These are phyloP conservation scores for Mustela lutreola DNA, from an alignment of 2,113 vertebrate genomes.

Conservation along the genomic window DNA sequence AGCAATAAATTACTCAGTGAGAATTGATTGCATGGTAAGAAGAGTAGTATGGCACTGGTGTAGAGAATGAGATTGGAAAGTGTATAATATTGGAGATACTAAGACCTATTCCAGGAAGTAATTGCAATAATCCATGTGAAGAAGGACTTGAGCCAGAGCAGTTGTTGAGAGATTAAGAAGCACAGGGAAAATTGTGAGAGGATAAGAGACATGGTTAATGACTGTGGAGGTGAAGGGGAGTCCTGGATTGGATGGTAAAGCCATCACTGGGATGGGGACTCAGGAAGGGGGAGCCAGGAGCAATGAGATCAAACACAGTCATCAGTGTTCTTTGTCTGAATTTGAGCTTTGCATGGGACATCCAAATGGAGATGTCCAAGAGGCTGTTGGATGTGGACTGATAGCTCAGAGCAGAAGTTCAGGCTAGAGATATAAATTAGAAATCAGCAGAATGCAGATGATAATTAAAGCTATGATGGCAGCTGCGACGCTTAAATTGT, in stretches of 20 bases:
- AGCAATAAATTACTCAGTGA: background rate
- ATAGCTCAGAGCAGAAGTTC: background rate
- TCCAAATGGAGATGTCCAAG: background rate
- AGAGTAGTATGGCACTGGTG: background rate
- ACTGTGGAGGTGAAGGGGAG: background rate
- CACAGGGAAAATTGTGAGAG: background rate
- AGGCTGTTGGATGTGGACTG: background rate
- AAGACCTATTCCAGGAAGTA: background rate
- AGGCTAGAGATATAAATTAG: too few species aligned
- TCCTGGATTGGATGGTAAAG: background rate
- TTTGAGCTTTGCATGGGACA: background rate
- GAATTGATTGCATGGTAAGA: background rate
- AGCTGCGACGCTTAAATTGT: background rate
- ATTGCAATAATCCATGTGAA: background rate
- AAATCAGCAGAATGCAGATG: background rate
- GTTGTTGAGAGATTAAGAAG: background rate
- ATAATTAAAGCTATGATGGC: background rate
- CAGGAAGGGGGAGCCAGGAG: background rate
- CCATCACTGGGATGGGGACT: background rate
- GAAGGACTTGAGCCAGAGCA: background rate
- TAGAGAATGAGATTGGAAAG: background rate
- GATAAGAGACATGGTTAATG: background rate
- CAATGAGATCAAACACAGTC: fast-evolving
- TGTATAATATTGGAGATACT: fast-evolving
- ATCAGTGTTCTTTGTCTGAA: too few species aligned